These are phyloP conservation scores for Scolopax rusticola DNA, from an alignment of 2,797 vertebrate species.

Conservation along the genomic window DNA sequence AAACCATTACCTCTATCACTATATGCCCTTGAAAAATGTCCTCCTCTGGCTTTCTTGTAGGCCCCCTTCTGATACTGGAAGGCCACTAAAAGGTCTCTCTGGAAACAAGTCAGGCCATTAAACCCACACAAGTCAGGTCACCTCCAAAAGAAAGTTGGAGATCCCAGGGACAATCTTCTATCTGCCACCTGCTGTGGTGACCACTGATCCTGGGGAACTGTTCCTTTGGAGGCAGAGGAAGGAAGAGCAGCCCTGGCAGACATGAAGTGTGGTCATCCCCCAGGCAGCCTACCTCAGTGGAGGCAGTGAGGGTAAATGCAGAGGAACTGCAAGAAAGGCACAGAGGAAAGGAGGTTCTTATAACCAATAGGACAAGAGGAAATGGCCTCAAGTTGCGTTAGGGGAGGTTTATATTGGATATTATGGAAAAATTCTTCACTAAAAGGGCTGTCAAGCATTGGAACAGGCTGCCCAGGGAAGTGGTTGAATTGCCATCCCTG, in stretches of 20 bases:
- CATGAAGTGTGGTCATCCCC: background rate
- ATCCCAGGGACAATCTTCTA: background rate
- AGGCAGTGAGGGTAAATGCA: background rate
- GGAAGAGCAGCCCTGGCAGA: background rate
- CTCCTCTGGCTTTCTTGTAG: background rate
- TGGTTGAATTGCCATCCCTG: no score
- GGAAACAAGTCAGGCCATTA: background rate
- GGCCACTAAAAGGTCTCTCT: background rate
- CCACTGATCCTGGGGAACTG: rapidly evolving
- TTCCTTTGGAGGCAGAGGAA: background rate
- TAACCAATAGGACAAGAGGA: background rate
- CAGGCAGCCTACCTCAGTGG: background rate
- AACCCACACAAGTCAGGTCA: background rate
- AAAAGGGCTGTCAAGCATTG: background rate
- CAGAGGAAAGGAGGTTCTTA: background rate
- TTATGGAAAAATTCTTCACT: background rate
- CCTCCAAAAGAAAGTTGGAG: background rate
- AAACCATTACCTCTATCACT: background rate
- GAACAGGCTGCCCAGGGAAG: background rate
- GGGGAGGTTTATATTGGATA: background rate
- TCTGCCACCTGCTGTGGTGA: background rate
- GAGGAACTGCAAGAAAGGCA: background rate
- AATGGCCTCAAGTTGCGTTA: background rate
- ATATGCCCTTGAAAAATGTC: background rate
- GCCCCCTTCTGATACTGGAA: background rate